Conservation (phyloP, 2,888 invertebrate genomes). For the Stramonita haemastoma region DNA sequence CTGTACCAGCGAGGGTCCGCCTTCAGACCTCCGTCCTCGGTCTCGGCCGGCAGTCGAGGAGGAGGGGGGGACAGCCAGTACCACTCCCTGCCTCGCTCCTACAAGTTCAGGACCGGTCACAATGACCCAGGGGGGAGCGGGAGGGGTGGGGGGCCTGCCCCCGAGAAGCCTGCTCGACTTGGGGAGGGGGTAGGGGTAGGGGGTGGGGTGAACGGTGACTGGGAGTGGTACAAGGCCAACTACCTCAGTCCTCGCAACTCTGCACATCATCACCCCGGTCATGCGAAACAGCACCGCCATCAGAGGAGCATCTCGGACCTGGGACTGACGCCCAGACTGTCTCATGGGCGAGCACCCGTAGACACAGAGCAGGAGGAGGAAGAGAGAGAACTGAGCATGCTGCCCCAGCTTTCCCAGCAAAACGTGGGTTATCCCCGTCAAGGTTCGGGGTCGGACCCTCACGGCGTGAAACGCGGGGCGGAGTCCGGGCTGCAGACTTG, state of each 20-base stretch:
- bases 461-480: not conserved
- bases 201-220: not conserved
- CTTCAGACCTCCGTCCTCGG: slow-evolving; percentile 54
- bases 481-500: slow-evolving; percentile 21
- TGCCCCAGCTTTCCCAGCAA: not conserved
- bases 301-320: not conserved
- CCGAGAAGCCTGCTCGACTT: too few species aligned
- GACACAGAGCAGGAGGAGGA: not conserved
- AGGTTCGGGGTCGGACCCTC: not conserved
- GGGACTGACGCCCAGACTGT: not conserved
- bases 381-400: not conserved
- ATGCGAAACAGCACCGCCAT: not conserved
- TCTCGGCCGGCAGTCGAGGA: slow-evolving; percentile 28
- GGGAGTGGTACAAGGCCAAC: slow-evolving; percentile 34
- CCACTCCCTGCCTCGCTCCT: slow-evolving; percentile 30
- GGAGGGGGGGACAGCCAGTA: slow-evolving; percentile 5
- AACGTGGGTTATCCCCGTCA: too few species aligned
- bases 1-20: slow-evolving; percentile 57
- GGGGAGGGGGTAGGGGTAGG: too few species aligned
- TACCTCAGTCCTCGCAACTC: not conserved
- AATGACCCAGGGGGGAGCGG: not conserved
- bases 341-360: too few species aligned
- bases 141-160: not conserved
- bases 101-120: slow-evolving; percentile 22
- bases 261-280: not conserved